A percentile compares a stretch with the other conserved stretches of the same genome.
These are phyloP conservation scores for Elephas maximus DNA, from an alignment of 2,113 vertebrate genomes.

Conservation along the genomic window DNA sequence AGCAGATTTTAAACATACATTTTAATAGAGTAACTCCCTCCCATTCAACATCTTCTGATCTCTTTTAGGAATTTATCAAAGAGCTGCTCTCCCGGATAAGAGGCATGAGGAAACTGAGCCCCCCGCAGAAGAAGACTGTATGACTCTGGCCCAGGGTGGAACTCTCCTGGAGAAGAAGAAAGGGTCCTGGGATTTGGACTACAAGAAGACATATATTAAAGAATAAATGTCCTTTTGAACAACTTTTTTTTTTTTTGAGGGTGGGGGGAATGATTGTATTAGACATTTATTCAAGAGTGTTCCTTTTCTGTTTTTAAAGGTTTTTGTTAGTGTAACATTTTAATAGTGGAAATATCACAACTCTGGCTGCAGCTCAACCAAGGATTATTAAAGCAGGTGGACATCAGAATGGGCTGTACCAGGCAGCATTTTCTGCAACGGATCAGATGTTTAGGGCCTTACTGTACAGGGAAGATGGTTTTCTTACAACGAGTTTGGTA, in stretches of 20 bases:
- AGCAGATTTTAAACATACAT: not conserved
- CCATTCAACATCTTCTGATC: constrained; percentile 73
- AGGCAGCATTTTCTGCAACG: constrained; percentile 72
- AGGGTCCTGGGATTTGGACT: constrained; percentile 83
- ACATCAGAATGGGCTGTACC: constrained; percentile 62
- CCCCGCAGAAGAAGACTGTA: constrained; percentile 96
- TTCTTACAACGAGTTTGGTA: constrained; percentile 82
- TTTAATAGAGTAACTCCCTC: not conserved
- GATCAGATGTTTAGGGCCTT: constrained; percentile 80
- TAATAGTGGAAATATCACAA: constrained; percentile 80
- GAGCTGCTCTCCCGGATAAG: constrained; percentile 97
- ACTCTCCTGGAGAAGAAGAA: constrained; percentile 81
- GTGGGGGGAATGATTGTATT: constrained; percentile 67
- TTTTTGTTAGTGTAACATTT: constrained; percentile 88
- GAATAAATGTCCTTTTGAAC: constrained; percentile 85
- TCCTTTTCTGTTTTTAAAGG: constrained; percentile 85
- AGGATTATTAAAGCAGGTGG: constrained; percentile 79
- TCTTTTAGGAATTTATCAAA: constrained; percentile 94
- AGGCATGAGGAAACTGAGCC: constrained; percentile 98
- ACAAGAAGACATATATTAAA: constrained; percentile 87
- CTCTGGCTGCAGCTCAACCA: constrained; percentile 83
- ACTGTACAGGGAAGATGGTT: constrained; percentile 79
- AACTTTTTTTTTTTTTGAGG: constrained; percentile 67
- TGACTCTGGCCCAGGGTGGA: constrained; percentile 87
- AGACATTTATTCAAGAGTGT: constrained; percentile 85